A percentile compares a stretch with the other conserved stretches of the same genome.
phyloP scores from a whole-genome alignment of 2,888 invertebrate species.

The Dryomyza anilis region DNA sequence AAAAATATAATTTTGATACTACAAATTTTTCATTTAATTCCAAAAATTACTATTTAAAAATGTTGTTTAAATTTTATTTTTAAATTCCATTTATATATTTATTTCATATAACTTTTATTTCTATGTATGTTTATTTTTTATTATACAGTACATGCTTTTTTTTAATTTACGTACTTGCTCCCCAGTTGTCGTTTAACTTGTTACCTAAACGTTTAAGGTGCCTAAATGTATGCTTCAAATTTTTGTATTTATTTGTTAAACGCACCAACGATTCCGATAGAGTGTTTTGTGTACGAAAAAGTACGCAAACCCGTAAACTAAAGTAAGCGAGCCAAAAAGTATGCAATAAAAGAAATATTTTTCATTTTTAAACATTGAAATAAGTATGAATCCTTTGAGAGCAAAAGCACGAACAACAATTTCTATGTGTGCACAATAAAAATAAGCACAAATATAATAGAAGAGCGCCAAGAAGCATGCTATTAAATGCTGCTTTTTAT shows the following conservation, averaged over 20 bases:
- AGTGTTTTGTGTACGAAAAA: background rate
- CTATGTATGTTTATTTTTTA: no score
- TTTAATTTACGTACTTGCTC: conserved; percentile 1
- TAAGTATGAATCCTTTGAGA: conserved; percentile 26
- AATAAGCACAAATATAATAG: conserved; percentile 20
- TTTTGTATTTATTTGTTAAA: conserved; percentile 7
- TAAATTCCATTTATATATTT: no score
- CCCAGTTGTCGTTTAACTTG: conserved; percentile 12
- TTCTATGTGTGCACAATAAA: background rate
- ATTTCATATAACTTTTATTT: no score
- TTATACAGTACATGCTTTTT: no score
- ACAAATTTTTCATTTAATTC: no score
- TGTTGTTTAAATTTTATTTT: no score
- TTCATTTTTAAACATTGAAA: no score
- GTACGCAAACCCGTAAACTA: conserved; percentile 6
- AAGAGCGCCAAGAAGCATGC: conserved; percentile 4
- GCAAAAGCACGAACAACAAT: background rate
- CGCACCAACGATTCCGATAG: background rate
- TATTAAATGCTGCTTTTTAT: conserved; percentile 31
- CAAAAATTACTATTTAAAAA: no score
- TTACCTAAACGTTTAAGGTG: conserved; percentile 20
- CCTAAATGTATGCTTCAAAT: conserved; percentile 38
- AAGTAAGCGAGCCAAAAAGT: conserved; percentile 12
- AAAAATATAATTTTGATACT: no score
- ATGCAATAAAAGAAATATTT: conserved; percentile 23